These are phyloP conservation scores for Australoheros facetus DNA, from an alignment of 2,797 vertebrate genomes.

Conservation along the genomic window DNA sequence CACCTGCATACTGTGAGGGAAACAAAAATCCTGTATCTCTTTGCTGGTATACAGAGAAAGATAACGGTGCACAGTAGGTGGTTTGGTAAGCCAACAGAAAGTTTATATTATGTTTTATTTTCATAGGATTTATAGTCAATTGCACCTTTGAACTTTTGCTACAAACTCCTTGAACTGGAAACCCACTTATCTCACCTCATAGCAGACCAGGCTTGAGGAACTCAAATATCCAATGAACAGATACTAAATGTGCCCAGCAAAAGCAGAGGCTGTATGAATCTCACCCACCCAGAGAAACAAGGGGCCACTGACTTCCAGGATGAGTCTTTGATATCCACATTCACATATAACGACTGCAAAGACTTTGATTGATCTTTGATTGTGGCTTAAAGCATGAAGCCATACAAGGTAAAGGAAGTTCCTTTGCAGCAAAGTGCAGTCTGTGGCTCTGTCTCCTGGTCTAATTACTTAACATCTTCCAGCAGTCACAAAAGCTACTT, in stretches of 20 bases:
- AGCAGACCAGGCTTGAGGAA: not conserved
- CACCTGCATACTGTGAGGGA: constrained; percentile 3
- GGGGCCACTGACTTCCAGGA: not conserved
- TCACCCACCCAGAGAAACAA: not conserved
- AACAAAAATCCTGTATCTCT: not conserved
- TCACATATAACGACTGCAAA: not conserved
- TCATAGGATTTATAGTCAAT: not conserved
- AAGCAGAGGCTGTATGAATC: not conserved
- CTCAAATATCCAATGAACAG: not conserved
- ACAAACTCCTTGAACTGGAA: not conserved
- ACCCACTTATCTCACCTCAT: not conserved
- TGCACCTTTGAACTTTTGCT: not conserved
- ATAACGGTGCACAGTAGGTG: not conserved
- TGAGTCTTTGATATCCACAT: not conserved
- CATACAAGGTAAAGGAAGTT: not conserved
- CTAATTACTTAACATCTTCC: not conserved
- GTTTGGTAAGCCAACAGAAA: not conserved
- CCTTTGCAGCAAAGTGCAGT: not conserved
- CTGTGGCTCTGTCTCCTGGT: not conserved
- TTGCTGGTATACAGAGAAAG: not conserved
- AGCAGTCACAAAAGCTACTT: not conserved
- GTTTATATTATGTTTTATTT: not conserved
- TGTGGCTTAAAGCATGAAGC: not conserved
- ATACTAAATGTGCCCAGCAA: not conserved
- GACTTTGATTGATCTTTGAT: not conserved